Percentiles rank a stretch among this genome's conserved stretches.
These are phyloP conservation scores for Ibycter americanus DNA, from an alignment of 2,797 vertebrate genomes.

Conservation along the genomic window DNA sequence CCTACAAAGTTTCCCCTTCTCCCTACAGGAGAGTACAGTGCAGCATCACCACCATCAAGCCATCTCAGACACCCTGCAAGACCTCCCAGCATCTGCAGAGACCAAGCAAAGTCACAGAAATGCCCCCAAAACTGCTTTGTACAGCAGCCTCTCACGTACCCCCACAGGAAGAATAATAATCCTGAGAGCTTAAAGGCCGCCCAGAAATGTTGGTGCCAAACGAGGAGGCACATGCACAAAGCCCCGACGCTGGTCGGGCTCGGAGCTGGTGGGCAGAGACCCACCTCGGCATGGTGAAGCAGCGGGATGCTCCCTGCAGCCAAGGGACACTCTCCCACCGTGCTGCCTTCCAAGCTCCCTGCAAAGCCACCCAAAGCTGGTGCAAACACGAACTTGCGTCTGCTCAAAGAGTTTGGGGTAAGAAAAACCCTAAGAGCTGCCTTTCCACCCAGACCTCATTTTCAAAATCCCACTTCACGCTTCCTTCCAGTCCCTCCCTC, in stretches of 20 bases:
- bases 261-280: neutral
- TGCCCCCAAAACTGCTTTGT: neutral
- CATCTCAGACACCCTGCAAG: neutral
- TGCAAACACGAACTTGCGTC: rapidly evolving
- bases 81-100: neutral
- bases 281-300: rapidly evolving
- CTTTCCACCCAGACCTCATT: rapidly evolving
- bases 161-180: rapidly evolving
- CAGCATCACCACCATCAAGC: neutral
- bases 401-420: rapidly evolving
- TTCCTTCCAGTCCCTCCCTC: neutral
- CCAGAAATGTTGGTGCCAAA: rapidly evolving
- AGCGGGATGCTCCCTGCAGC: neutral
- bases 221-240: rapidly evolving
- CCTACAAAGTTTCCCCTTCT: neutral
- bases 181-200: neutral
- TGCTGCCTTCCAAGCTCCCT: neutral
- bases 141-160: neutral
- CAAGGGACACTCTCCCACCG: neutral
- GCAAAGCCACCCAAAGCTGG: neutral
- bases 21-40: rapidly evolving
- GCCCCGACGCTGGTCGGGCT: rapidly evolving
- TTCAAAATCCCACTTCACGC: rapidly evolving
- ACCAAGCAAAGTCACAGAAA: neutral
- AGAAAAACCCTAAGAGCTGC: neutral